phyloP scores from a whole-genome alignment of 2,113 vertebrate species.

The Channa maculata region DNA sequence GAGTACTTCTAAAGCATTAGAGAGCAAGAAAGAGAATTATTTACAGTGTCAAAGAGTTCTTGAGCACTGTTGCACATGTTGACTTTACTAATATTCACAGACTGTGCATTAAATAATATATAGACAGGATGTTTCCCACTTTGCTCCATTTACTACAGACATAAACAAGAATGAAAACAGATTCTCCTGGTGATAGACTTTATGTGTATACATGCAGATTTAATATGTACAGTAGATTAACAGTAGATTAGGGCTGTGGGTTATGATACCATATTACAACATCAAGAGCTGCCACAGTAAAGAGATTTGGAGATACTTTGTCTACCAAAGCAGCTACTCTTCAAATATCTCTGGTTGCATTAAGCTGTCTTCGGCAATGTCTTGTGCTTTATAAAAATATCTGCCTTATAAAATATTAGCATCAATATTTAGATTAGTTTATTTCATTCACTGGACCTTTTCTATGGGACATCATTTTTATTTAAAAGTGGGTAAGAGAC shows the following conservation, averaged over 20 bases:
- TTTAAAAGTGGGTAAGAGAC: no score
- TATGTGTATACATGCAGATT: no score
- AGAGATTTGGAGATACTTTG: no score
- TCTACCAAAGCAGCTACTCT: no score
- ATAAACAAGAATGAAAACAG: constrained; percentile 6
- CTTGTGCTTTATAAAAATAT: neutral
- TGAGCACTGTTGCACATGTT: neutral
- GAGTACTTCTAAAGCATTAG: constrained; percentile 16
- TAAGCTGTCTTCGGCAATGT: neutral
- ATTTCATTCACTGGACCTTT: no score
- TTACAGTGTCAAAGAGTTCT: constrained; percentile 10
- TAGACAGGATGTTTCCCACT: constrained; percentile 26
- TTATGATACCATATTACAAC: neutral
- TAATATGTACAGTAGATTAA: neutral
- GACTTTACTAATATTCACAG: constrained; percentile 13
- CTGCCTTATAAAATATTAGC: neutral
- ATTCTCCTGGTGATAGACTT: no score
- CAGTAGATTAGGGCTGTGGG: neutral
- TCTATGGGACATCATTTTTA: no score
- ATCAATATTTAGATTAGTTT: neutral
- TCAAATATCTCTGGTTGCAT: neutral
- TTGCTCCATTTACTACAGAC: constrained; percentile 15
- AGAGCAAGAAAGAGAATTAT: constrained; percentile 21
- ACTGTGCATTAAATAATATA: constrained; percentile 28
- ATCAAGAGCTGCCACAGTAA: no score